Conservation (phyloP, 2,888 invertebrate species). For the Ptilodon capucinus region DNA sequence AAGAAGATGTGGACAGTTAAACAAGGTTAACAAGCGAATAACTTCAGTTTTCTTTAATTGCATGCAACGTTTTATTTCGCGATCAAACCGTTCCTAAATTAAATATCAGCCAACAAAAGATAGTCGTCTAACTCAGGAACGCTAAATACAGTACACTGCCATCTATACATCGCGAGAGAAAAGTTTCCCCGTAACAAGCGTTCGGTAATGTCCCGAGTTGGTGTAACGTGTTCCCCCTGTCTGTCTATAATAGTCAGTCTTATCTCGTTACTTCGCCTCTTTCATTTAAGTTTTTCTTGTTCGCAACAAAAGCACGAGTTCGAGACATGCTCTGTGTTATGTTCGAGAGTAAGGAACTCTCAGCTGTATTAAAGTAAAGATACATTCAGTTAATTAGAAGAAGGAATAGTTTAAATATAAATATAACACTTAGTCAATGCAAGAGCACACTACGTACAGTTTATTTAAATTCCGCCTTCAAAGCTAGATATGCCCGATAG, state of each 20-base stretch:
- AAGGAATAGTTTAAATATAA: no score
- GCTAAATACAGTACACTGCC: conserved; percentile 9
- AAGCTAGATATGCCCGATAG: no score
- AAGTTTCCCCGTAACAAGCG: conserved; percentile 19
- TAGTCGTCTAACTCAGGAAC: conserved; percentile 3
- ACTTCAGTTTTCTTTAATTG: no score
- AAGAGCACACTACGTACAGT: no score
- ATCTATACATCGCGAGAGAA: conserved; percentile 3
- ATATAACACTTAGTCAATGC: no score
- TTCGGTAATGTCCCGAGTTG: conserved; percentile 7
- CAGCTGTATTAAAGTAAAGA: conserved; percentile 6
- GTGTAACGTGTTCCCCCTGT: conserved; percentile 3
- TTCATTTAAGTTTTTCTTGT: conserved; percentile 33
- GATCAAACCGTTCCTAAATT: no score
- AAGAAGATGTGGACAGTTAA: no score
- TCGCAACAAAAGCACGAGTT: conserved; percentile 7
- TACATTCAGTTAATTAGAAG: no score
- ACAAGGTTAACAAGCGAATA: no score
- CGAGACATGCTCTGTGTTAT: conserved; percentile 26
- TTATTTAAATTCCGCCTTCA: background rate
- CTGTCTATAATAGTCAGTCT: conserved; percentile 24
- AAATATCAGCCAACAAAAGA: conserved; percentile 1
- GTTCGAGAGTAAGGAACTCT: conserved; percentile 7
- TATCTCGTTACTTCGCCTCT: conserved; percentile 29
- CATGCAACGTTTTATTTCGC: no score